Percentiles rank a stretch among this genome's conserved stretches.
phyloP scores from a whole-genome alignment of 2,113 vertebrate genomes.

The Laticauda laticaudata region DNA sequence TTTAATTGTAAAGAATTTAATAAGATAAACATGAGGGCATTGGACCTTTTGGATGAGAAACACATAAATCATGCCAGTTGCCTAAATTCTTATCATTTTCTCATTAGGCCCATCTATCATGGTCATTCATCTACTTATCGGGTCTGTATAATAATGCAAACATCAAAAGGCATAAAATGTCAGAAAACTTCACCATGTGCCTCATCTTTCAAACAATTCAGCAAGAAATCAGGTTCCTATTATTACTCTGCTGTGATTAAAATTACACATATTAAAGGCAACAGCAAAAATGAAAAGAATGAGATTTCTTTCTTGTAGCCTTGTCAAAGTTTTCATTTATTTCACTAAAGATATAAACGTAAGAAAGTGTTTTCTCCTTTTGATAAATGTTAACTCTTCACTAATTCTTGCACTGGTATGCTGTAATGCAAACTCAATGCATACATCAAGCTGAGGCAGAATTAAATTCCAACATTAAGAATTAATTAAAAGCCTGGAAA shows the following conservation, averaged over 20 bases:
- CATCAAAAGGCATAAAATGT: constrained; percentile 62
- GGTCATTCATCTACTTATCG: constrained; percentile 66
- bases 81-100: constrained; percentile 70
- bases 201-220: constrained; percentile 54
- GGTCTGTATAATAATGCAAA: constrained; percentile 46
- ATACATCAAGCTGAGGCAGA: neutral
- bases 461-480: neutral
- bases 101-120: constrained; percentile 65
- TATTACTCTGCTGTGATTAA: constrained; percentile 16
- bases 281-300: neutral
- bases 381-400: neutral
- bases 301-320: neutral
- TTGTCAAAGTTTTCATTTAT: constrained; percentile 16
- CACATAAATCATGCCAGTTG: constrained; percentile 64
- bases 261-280: constrained; percentile 49
- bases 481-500: neutral
- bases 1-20: constrained; percentile 72
- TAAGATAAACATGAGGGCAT: constrained; percentile 66
- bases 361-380: constrained; percentile 13
- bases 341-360: neutral
- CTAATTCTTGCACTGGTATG: neutral
- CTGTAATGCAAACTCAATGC: neutral
- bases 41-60: constrained; percentile 54
- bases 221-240: constrained; percentile 21
- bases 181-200: constrained; percentile 34